phyloP scores from a whole-genome alignment of 1,140 invertebrate species.

The Bicyclus anynana region DNA sequence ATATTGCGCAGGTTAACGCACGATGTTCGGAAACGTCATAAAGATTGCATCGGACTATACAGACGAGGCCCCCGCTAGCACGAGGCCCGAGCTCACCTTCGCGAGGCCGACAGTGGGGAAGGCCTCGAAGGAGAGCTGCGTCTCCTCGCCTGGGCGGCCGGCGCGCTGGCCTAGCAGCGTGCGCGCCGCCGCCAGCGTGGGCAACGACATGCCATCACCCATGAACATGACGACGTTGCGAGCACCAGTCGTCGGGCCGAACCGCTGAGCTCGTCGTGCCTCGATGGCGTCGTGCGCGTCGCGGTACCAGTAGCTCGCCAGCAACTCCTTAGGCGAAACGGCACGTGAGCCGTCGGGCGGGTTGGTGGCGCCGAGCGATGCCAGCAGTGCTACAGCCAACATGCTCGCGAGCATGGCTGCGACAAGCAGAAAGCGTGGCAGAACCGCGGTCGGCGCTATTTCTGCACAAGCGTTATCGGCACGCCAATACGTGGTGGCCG shows the following conservation, averaged over 20 bases:
- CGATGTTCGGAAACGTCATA: too few relatives aligned
- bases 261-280: neutral
- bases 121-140: conserved; percentile 82
- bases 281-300: neutral
- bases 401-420: neutral
- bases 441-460: neutral
- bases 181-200: conserved; percentile 83
- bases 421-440: neutral
- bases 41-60: too few relatives aligned
- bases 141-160: conserved; percentile 80
- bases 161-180: conserved; percentile 81
- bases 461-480: neutral
- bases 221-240: conserved; percentile 86
- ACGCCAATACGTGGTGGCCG: conserved; percentile 30
- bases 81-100: conserved; percentile 77
- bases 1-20: too few relatives aligned
- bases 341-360: neutral
- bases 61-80: too few relatives aligned
- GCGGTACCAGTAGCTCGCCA: neutral
- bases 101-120: conserved; percentile 84
- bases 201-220: conserved; percentile 87
- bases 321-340: neutral
- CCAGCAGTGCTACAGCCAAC: neutral
- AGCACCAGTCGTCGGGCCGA: conserved; percentile 62
- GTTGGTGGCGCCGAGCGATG: neutral